Percentiles rank a stretch among this genome's conserved stretches.
Evolutionary conservation across 1,140 invertebrate genomes (phyloP).

Genomic region (Saxidomus purpurata): DNA sequence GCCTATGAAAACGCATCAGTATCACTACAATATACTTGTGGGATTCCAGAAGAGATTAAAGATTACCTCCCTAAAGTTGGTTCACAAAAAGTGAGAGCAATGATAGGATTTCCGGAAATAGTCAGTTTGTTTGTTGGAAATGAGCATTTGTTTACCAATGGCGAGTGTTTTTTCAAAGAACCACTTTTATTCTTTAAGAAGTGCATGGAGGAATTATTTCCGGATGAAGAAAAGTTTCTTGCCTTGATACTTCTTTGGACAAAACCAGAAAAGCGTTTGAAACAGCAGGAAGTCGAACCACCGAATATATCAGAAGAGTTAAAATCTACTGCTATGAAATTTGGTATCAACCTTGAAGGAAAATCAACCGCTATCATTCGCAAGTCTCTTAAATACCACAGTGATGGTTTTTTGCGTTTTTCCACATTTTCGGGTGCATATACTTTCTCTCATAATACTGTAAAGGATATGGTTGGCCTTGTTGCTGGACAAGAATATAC

Average conservation of each 20-base stretch:
- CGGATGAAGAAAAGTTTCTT: neutral
- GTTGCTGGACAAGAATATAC: constrained; percentile 21
- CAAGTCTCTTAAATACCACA: constrained; percentile 10
- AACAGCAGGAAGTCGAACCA: neutral
- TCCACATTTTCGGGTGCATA: neutral
- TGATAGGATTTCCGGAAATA: constrained; percentile 43
- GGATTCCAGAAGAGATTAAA: neutral
- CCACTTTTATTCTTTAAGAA: constrained; percentile 26
- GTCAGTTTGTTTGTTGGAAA: constrained; percentile 17
- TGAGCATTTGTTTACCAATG: neutral
- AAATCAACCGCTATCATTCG: neutral
- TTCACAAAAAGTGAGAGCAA: neutral
- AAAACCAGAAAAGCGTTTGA: neutral
- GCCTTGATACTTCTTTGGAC: constrained; percentile 20
- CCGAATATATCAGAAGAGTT: constrained; percentile 1
- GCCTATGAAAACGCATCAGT: neutral
- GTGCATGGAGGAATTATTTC: constrained; percentile 31
- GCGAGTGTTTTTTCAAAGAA: constrained; percentile 17
- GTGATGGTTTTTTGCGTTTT: neutral
- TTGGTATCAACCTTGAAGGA: constrained; percentile 11
- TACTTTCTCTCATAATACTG: constrained; percentile 1
- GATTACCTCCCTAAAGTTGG: neutral
- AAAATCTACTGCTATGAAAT: neutral
- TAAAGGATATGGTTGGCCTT: constrained; percentile 45
- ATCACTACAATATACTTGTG: too few relatives aligned